These are phyloP conservation scores for Tribolium madens DNA, from an alignment of 1,140 invertebrate genomes.

Conservation along the genomic window DNA sequence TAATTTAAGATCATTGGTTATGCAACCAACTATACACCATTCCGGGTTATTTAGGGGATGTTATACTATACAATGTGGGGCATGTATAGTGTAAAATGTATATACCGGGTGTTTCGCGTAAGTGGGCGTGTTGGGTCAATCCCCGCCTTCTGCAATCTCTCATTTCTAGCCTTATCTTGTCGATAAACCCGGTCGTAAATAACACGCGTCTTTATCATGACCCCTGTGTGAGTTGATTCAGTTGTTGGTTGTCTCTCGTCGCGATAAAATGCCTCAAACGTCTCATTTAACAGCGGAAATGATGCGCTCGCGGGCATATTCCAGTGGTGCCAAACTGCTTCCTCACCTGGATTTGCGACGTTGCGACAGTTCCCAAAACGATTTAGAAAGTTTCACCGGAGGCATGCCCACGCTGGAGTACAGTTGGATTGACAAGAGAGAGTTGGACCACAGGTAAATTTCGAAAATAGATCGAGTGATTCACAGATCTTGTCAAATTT, in stretches of 20 bases:
- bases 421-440: slow-evolving; percentile 71
- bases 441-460: slow-evolving; percentile 72
- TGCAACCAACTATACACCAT: not conserved
- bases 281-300: slow-evolving; percentile 66
- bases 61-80: not conserved
- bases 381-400: slow-evolving; percentile 72
- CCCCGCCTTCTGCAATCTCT: no score
- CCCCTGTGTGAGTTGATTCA: not conserved
- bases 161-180: not conserved
- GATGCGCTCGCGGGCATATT: slow-evolving; percentile 69
- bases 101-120: not conserved
- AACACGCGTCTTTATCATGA: not conserved
- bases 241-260: not conserved
- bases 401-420: slow-evolving; percentile 66
- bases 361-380: slow-evolving; percentile 69
- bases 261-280: slow-evolving; percentile 60
- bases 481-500: no score
- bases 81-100: not conserved
- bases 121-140: not conserved
- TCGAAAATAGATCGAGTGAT: no score
- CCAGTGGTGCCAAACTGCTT: slow-evolving; percentile 55
- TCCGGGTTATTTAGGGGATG: no score
- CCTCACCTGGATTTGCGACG: slow-evolving; percentile 63
- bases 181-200: not conserved
- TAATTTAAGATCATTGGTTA: no score